phyloP scores from a whole-genome alignment of 1,140 invertebrate genomes.

The Anastrepha ludens region DNA sequence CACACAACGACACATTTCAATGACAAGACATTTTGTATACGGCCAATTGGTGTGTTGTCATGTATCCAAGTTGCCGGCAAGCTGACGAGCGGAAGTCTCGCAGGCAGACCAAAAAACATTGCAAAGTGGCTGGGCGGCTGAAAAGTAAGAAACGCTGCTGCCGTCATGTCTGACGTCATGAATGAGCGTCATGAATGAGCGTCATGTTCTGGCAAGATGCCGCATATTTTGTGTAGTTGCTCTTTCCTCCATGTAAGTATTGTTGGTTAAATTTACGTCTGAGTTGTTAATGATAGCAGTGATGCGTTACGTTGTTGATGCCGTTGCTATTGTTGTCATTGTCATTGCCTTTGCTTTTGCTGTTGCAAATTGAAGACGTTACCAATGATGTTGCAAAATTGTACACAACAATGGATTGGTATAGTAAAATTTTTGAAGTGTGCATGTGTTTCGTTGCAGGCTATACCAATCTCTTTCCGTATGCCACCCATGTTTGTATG shows the following conservation, averaged over 20 bases:
- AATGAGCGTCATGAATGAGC: not conserved
- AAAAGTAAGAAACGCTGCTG: conserved; percentile 6
- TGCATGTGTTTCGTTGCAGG: not conserved
- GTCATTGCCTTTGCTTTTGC: conserved; percentile 12
- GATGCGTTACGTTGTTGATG: conserved; percentile 10
- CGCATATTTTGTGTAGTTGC: not conserved
- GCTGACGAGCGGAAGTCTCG: not conserved
- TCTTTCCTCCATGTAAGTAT: not conserved
- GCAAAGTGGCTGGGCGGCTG: not conserved
- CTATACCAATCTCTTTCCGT: not conserved
- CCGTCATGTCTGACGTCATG: not conserved
- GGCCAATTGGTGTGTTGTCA: not conserved
- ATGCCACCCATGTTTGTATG: not conserved
- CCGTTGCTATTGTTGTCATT: not conserved
- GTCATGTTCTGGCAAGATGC: conserved; percentile 1
- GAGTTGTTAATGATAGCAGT: conserved; percentile 49
- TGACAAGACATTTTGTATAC: not conserved
- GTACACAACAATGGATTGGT: not conserved
- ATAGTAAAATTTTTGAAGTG: not conserved
- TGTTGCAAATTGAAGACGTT: not conserved
- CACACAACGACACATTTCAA: not conserved
- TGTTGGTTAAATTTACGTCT: not conserved
- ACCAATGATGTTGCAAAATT: conserved; percentile 28
- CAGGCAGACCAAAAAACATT: not conserved
- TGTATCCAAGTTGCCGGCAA: not conserved